phyloP scores from a whole-genome alignment of 2,888 invertebrate genomes.

The Clistopyga incitator region DNA sequence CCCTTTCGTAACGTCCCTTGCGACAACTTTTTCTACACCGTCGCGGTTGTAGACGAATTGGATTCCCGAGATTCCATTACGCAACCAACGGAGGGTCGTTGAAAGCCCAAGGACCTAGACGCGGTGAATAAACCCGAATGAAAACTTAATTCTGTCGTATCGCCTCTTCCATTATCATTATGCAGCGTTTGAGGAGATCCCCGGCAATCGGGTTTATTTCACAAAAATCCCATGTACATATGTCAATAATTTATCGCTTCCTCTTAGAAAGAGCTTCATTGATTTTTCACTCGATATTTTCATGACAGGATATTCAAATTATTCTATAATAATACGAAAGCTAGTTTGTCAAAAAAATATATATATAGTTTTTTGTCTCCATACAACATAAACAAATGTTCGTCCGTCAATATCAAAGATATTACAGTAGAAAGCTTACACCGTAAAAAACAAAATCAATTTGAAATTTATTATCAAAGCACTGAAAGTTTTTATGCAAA shows the following conservation, averaged over 20 bases:
- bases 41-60: constrained; percentile 54
- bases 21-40: not conserved
- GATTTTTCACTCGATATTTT: too few relatives aligned
- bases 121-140: not conserved
- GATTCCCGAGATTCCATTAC: constrained; percentile 55
- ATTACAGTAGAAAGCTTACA: too few relatives aligned
- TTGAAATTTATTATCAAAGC: too few relatives aligned
- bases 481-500: too few relatives aligned
- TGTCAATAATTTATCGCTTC: not conserved
- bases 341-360: too few relatives aligned
- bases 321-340: not conserved
- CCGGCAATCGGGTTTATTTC: not conserved
- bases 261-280: not conserved
- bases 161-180: constrained; percentile 14
- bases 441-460: too few relatives aligned
- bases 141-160: constrained; percentile 21
- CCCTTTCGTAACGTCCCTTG: constrained; percentile 42
- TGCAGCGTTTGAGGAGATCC: not conserved
- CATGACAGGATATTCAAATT: too few relatives aligned
- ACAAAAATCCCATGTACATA: not conserved
- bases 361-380: too few relatives aligned
- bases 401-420: too few relatives aligned
- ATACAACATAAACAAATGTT: too few relatives aligned
- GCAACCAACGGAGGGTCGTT: constrained; percentile 11
- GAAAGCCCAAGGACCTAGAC: constrained; percentile 33